Evolutionary conservation across 2,797 vertebrate genomes (phyloP), one percentile per base, ranked within the genome.

Genomic region (Aldrovandia affinis): DNA sequence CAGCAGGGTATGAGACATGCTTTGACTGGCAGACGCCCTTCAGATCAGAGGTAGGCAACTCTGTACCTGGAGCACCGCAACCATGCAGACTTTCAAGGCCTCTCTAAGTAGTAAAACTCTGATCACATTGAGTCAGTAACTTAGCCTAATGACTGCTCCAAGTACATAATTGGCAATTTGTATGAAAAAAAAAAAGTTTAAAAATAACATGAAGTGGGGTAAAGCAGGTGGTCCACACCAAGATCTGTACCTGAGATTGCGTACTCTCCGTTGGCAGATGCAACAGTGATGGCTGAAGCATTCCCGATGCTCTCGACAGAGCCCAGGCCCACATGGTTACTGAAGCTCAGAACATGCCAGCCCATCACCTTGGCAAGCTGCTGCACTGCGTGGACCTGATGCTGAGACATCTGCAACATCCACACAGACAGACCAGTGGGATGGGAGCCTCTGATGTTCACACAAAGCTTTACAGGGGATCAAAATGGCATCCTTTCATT

Each of bases 281-380:
- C 97, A 0, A 99, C 97, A 0, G 97, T 99, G 88, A 99, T 97
- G 15, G 98, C 96, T 0, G 98, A 99, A 0, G 98, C 98, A 1
- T 99, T 99, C 80, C 98, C 98, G 22, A 99, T 97, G 87, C 97
- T 99, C 94, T 99, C 98, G 44, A 99, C 96, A 0, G 97, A 96
- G 0, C 98, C 98, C 47, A 99, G 94, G 0, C 98, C 98, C 4
- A 99, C 97, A 0, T 99, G 98, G 86, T 98, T 99, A 86, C 98
- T 98, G 93, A 99, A 99, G 90, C 98, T 99, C 52, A 99, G 94
- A 9, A 99, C 97, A 0, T 99, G 98, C 98, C 98, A 99, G 81
- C 98, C 98, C 98, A 99, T 99, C 10, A 99, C 98, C 90, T 99
- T 99, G 2, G 98, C 98, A 81, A 99, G 92, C 92, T 99, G 98